Evolutionary conservation across 2,888 invertebrate genomes (phyloP).

Genomic region (Erebia ligea): DNA sequence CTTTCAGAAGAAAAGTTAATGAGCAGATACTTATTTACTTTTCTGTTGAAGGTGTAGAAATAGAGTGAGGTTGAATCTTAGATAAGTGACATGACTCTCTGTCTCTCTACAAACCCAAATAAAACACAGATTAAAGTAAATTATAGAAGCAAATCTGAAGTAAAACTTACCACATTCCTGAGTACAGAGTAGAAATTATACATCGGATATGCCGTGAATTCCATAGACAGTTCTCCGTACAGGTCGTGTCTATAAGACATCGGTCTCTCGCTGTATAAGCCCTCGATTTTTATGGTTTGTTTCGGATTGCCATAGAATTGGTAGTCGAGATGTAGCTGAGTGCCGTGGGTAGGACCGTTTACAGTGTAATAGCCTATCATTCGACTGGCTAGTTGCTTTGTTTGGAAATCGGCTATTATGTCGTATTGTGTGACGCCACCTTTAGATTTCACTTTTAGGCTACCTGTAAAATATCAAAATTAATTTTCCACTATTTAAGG

Average conservation of each 20-base stretch:
- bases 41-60: no score
- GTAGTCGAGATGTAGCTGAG: conserved; percentile 86
- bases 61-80: no score
- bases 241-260: conserved; percentile 83
- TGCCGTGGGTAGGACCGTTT: conserved; percentile 77
- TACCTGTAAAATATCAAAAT: conserved; percentile 49
- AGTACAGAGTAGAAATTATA: conserved; percentile 87
- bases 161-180: conserved; percentile 84
- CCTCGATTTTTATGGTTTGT: conserved; percentile 80
- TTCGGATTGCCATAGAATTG: conserved; percentile 83
- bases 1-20: no score
- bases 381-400: conserved; percentile 88
- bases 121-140: not conserved
- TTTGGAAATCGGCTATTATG: conserved; percentile 89
- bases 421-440: conserved; percentile 89
- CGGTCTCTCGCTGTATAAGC: conserved; percentile 79
- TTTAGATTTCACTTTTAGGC: conserved; percentile 69
- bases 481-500: no score
- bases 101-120: no score
- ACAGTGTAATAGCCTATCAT: conserved; percentile 88
- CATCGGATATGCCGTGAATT: conserved; percentile 90
- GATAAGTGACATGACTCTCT: no score
- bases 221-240: conserved; percentile 86
- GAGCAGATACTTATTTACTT: no score
- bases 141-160: conserved; percentile 22